phyloP scores from a whole-genome alignment of 2,113 vertebrate genomes.

The Dromaius novaehollandiae region DNA sequence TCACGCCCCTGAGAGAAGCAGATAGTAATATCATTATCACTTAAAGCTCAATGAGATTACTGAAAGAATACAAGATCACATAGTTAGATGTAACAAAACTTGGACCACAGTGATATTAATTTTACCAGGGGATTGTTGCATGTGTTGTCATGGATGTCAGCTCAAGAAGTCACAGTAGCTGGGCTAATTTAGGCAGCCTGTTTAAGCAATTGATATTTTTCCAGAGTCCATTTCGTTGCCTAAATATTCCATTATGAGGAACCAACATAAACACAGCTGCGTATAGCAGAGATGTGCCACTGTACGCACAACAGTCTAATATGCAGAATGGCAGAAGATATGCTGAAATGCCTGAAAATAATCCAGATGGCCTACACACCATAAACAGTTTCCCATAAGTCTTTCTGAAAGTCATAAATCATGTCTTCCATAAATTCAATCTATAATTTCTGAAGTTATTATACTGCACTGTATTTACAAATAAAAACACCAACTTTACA shows the following conservation, averaged over 20 bases:
- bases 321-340: not conserved
- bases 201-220: not conserved
- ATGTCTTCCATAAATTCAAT: not conserved
- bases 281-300: not conserved
- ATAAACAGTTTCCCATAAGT: not conserved
- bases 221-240: not conserved
- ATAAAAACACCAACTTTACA: rapidly evolving
- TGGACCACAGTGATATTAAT: not conserved
- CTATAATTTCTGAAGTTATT: not conserved
- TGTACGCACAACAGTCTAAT: not conserved
- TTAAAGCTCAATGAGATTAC: not conserved
- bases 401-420: not conserved
- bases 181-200: not conserved
- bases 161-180: not conserved
- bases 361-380: rapidly evolving
- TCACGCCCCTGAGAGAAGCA: not conserved
- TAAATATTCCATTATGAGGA: not conserved
- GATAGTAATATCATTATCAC: not conserved
- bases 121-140: not conserved
- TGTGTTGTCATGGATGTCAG: not conserved
- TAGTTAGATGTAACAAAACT: not conserved
- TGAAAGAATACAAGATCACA: not conserved
- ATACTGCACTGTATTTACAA: not conserved
- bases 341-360: not conserved
- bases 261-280: not conserved